phyloP scores from a whole-genome alignment of 2,113 vertebrate genomes.

The Larimichthys crocea region DNA sequence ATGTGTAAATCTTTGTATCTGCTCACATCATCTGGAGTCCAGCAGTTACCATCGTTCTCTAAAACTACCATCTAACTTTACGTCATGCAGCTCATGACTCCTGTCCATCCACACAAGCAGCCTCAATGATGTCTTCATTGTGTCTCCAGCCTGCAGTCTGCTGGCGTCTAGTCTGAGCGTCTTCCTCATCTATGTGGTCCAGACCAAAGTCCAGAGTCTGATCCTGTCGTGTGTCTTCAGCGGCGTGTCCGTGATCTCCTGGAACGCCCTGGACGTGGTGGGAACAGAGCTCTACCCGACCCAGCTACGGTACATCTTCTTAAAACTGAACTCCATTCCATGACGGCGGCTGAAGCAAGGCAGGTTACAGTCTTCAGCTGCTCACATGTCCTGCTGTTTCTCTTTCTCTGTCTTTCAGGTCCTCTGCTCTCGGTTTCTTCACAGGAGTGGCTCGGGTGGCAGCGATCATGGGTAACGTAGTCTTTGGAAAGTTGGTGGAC shows the following conservation, averaged over 20 bases:
- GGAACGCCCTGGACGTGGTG: conserved; percentile 85
- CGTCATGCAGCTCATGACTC: too few relatives aligned
- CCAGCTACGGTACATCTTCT: conserved; percentile 70
- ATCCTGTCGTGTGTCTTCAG: conserved; percentile 83
- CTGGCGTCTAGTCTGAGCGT: conserved; percentile 80
- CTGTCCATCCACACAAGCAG: neutral
- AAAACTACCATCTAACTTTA: too few relatives aligned
- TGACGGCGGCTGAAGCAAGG: too few relatives aligned
- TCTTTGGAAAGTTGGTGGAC: conserved; percentile 82
- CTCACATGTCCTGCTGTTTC: neutral
- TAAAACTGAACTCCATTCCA: neutral
- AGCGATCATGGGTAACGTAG: conserved; percentile 81
- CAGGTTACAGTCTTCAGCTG: neutral
- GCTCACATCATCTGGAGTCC: too few relatives aligned
- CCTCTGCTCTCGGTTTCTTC: conserved; percentile 85
- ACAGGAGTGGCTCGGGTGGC: conserved; percentile 81
- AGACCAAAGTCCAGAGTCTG: conserved; percentile 82
- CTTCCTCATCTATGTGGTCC: conserved; percentile 82
- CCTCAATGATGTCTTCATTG: neutral
- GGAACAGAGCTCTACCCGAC: conserved; percentile 85
- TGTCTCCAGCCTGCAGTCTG: conserved; percentile 76
- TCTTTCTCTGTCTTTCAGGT: conserved; percentile 62
- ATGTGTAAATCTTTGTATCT: too few relatives aligned
- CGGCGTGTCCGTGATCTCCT: conserved; percentile 82
- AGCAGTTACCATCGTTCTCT: too few relatives aligned